Conservation (phyloP, 2,113 vertebrate species). For the Thermophis baileyi region DNA sequence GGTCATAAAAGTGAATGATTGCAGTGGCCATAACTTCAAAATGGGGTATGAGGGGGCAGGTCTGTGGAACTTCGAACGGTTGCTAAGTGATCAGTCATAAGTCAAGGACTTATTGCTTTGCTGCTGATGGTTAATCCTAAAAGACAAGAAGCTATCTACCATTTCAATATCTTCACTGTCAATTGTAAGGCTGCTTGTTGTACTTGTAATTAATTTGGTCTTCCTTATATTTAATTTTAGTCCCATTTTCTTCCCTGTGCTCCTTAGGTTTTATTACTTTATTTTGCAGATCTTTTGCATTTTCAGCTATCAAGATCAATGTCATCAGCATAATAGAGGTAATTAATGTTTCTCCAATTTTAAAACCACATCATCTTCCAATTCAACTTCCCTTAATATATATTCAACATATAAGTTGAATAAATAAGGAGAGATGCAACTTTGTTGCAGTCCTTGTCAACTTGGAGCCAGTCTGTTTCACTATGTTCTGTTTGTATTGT, state of each 20-base stretch:
- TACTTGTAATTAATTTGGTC: background rate
- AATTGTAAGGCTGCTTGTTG: background rate
- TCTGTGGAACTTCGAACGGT: background rate
- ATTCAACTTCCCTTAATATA: background rate
- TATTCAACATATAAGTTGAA: background rate
- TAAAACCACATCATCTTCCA: background rate
- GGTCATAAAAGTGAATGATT: background rate
- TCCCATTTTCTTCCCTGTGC: background rate
- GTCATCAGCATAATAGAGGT: background rate
- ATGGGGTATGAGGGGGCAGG: background rate
- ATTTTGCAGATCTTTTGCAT: background rate
- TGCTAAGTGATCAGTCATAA: background rate
- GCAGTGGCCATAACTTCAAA: background rate
- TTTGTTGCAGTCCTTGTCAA: background rate
- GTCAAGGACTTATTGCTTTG: background rate
- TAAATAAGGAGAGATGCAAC: background rate
- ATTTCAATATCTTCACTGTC: background rate
- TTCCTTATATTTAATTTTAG: background rate
- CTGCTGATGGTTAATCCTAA: background rate
- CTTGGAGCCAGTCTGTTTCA: background rate
- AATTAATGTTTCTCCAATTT: background rate
- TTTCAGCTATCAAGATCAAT: background rate
- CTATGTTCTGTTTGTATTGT: background rate
- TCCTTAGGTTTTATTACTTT: background rate
- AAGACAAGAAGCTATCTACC: background rate